phyloP scores from a whole-genome alignment of 2,888 invertebrate species.

The Polydrusus tereticollis region DNA sequence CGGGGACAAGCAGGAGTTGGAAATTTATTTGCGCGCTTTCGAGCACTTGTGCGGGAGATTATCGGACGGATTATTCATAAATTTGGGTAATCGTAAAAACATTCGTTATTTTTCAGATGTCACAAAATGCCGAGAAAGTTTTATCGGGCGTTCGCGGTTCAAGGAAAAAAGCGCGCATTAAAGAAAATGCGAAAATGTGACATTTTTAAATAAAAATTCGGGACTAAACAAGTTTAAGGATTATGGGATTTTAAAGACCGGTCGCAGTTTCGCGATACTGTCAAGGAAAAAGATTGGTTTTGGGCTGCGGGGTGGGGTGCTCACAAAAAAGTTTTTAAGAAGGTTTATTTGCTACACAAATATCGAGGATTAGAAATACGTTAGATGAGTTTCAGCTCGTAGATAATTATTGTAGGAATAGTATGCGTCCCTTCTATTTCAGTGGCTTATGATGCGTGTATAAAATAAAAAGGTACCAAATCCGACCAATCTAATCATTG shows the following conservation, averaged over 20 bases:
- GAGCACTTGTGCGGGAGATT: conserved; percentile 40
- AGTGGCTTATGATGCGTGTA: too few species aligned
- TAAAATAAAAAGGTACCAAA: background rate
- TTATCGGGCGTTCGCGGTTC: conserved; percentile 27
- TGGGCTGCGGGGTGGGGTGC: background rate
- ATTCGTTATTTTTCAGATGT: conserved; percentile 47
- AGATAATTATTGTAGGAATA: too few species aligned
- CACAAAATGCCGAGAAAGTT: conserved; percentile 36
- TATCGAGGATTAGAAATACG: too few species aligned
- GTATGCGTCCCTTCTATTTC: too few species aligned
- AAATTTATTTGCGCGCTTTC: conserved; percentile 41
- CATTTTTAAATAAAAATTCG: conserved; percentile 15
- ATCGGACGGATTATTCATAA: conserved; percentile 48
- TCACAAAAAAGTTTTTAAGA: too few species aligned
- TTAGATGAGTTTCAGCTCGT: too few species aligned
- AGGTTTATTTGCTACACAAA: too few species aligned
- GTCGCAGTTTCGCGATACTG: too few species aligned
- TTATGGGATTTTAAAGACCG: background rate
- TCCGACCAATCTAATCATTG: background rate
- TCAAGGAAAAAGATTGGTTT: background rate
- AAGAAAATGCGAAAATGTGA: conserved; percentile 17
- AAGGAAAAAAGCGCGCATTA: conserved; percentile 16
- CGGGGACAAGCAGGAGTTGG: conserved; percentile 12
- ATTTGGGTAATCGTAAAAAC: conserved; percentile 48
- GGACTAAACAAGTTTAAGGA: conserved; percentile 7